phyloP scores from a whole-genome alignment of 2,113 vertebrate species.

The Alosa alosa region DNA sequence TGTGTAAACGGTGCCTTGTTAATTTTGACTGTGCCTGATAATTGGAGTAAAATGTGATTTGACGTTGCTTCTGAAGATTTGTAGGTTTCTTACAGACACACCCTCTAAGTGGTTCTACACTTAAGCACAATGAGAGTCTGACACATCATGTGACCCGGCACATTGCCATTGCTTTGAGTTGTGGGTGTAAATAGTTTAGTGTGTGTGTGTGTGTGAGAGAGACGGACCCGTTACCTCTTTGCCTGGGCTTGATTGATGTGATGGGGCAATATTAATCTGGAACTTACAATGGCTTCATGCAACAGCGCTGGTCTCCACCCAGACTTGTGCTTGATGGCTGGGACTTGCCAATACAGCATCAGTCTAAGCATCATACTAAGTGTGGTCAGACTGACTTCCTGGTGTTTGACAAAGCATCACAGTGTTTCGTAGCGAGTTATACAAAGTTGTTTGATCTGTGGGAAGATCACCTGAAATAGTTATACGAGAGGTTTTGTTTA shows the following conservation, averaged over 20 bases:
- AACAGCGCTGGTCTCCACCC: neutral
- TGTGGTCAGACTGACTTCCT: too few species aligned
- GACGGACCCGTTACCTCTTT: neutral
- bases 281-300: neutral
- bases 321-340: neutral
- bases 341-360: neutral
- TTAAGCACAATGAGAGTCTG: neutral
- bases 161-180: neutral
- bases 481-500: neutral
- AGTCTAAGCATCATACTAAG: neutral
- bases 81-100: neutral
- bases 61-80: neutral
- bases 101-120: neutral
- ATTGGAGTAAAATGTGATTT: neutral
- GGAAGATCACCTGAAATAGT: neutral
- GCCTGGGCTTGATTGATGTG: neutral
- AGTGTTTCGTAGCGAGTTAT: neutral
- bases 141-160: neutral
- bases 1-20: neutral
- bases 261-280: slow-evolving; percentile 12
- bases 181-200: neutral
- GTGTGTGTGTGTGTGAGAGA: neutral
- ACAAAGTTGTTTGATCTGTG: neutral
- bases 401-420: neutral
- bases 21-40: neutral